Evolutionary conservation across 2,113 vertebrate species (phyloP).

Genomic region (Hippocampus mohnikei): DNA sequence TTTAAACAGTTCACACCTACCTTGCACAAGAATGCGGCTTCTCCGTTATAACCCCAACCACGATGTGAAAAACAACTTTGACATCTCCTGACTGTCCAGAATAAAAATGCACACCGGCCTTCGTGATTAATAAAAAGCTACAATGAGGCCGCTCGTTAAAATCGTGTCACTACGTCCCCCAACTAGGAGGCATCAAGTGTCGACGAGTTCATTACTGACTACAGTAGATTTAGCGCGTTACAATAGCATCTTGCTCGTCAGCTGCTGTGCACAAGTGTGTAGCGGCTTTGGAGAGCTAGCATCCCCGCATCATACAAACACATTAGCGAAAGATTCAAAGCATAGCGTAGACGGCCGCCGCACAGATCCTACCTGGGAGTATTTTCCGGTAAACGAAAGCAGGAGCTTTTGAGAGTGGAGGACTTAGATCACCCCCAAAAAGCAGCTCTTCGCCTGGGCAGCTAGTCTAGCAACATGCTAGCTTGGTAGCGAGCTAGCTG

Average conservation of each 20-base stretch:
- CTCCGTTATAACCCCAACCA: neutral
- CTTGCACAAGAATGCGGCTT: neutral
- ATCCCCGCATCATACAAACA: neutral
- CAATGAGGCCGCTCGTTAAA: neutral
- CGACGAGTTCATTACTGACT: neutral
- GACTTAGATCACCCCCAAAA: slow-evolving; percentile 13
- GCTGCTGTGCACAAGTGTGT: neutral
- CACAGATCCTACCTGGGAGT: slow-evolving; percentile 62
- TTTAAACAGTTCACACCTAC: neutral
- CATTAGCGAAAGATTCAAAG: neutral
- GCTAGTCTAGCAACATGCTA: slow-evolving; percentile 60
- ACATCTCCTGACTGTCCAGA: neutral
- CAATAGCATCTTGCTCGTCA: slow-evolving; percentile 16
- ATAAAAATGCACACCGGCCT: neutral
- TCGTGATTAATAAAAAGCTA: neutral
- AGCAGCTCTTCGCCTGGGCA: slow-evolving; percentile 25
- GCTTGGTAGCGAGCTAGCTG: slow-evolving; percentile 17
- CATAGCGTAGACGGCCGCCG: neutral
- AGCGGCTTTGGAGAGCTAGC: neutral
- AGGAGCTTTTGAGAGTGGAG: slow-evolving; percentile 37
- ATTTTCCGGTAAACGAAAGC: slow-evolving; percentile 58
- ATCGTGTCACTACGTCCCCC: neutral
- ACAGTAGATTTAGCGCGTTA: neutral
- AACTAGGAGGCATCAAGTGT: neutral
- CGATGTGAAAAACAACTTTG: neutral